Conservation (phyloP, 2,888 invertebrate species). For the Pammene fasciana region DNA sequence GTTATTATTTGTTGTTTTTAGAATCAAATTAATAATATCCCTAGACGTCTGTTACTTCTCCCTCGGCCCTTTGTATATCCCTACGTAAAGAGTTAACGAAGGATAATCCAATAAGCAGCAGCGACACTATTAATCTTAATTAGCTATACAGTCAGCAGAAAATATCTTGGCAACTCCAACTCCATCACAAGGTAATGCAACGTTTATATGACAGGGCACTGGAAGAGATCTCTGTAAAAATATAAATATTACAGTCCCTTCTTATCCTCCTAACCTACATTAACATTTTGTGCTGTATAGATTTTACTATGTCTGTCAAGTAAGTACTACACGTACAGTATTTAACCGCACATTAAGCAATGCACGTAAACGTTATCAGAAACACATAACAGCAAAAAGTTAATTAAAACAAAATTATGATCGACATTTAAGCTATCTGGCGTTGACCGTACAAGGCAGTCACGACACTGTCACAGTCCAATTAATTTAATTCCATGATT, state of each 20-base stretch:
- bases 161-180: neutral
- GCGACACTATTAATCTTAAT: conserved; percentile 32
- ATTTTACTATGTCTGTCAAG: too few species aligned
- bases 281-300: too few species aligned
- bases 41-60: neutral
- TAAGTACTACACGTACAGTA: too few species aligned
- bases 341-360: too few species aligned
- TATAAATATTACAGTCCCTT: too few species aligned
- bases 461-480: conserved; percentile 26
- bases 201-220: too few species aligned
- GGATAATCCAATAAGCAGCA: conserved; percentile 28
- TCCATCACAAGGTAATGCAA: too few species aligned
- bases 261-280: too few species aligned
- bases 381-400: neutral
- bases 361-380: neutral
- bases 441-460: conserved; percentile 16
- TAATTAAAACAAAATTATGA: neutral
- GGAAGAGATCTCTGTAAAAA: too few species aligned
- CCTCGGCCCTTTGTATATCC: neutral
- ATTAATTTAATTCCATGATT: conserved; percentile 30
- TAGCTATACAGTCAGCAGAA: conserved; percentile 12
- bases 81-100: conserved; percentile 22
- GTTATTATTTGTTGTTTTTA: too few species aligned
- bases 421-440: neutral
- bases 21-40: too few species aligned